These are phyloP conservation scores for Crocidura indochinensis DNA, from an alignment of 2,797 vertebrate species.

Conservation along the genomic window DNA sequence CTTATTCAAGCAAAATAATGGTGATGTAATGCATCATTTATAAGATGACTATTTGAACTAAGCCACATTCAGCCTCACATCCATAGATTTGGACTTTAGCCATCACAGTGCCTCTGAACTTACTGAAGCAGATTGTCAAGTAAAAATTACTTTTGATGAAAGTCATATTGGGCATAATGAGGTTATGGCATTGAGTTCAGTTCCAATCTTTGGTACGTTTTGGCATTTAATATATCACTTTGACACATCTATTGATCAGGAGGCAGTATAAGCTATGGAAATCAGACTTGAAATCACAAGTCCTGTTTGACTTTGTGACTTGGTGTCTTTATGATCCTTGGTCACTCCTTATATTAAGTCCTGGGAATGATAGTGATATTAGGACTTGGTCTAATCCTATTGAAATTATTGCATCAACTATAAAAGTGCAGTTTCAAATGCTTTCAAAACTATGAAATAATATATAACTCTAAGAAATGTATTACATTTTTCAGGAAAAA, in stretches of 20 bases:
- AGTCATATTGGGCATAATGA: neutral
- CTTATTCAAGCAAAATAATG: neutral
- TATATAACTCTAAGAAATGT: neutral
- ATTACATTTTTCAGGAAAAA: neutral
- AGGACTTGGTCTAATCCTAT: neutral
- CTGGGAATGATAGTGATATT: neutral
- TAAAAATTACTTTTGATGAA: conserved; percentile 16
- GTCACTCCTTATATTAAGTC: neutral
- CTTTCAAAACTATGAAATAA: neutral
- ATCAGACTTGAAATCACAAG: neutral
- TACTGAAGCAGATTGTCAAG: neutral
- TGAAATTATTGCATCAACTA: neutral
- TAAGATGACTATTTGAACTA: neutral
- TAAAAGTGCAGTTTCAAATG: neutral
- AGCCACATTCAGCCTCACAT: neutral
- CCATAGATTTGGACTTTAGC: neutral
- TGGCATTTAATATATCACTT: neutral
- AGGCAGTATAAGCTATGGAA: neutral
- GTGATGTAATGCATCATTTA: neutral
- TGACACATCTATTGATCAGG: neutral
- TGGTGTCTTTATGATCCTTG: neutral
- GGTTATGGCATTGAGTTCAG: neutral
- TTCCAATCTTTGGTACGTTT: no score
- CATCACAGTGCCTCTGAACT: neutral
- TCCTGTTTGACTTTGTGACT: neutral